Conservation (phyloP, 2,113 vertebrate genomes). For the Hemiscyllium ocellatum region DNA sequence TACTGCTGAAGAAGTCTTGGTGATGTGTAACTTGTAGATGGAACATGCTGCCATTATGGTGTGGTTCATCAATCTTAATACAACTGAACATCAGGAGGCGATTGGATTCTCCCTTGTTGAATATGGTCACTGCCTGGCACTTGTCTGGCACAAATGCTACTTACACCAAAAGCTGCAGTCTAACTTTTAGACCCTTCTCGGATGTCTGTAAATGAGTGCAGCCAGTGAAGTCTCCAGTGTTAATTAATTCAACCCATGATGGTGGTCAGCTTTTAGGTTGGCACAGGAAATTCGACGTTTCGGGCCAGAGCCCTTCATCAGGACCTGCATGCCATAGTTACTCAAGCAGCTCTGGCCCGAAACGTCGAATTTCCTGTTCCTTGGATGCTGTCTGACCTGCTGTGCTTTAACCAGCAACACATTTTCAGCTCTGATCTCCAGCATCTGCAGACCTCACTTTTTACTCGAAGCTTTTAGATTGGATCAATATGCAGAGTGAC, state of each 20-base stretch:
- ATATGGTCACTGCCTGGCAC: neutral
- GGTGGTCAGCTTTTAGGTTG: neutral
- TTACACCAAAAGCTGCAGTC: neutral
- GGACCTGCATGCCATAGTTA: no score
- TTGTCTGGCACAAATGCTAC: no score
- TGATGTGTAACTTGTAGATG: neutral
- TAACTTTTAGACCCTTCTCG: neutral
- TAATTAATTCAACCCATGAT: neutral
- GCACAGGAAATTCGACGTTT: no score
- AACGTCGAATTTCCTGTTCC: no score
- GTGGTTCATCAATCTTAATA: neutral
- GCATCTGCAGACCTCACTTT: no score
- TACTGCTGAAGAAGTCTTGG: neutral
- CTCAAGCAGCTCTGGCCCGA: no score
- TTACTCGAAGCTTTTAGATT: neutral
- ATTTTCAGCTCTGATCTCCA: no score
- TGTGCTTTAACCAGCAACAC: no score
- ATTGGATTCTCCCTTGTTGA: neutral
- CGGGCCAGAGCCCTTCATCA: no score
- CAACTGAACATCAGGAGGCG: neutral
- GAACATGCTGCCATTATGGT: neutral
- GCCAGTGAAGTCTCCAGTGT: neutral
- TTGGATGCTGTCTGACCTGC: no score
- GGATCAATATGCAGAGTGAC: neutral
- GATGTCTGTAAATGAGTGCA: neutral